A percentile compares a stretch with the other conserved stretches of the same genome.
These are phyloP conservation scores for Salvator merianae DNA, from an alignment of 2,113 vertebrate species.

Conservation along the genomic window DNA sequence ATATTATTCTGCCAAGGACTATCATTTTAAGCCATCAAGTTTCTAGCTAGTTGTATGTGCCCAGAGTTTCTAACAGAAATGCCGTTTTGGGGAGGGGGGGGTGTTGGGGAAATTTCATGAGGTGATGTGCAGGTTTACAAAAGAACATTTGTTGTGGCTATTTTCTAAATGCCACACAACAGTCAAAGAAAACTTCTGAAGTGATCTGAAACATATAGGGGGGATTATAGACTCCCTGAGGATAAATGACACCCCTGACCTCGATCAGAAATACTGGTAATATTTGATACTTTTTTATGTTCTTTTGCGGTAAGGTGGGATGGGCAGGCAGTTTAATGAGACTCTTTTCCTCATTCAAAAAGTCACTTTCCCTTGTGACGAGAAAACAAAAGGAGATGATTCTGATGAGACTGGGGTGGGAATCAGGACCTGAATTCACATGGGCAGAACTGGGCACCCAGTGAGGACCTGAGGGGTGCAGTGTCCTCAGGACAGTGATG, in stretches of 20 bases:
- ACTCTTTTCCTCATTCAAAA: no score
- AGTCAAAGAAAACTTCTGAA: no score
- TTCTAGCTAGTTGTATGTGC: neutral
- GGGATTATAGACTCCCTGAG: neutral
- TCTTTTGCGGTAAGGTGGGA: neutral
- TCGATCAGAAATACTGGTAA: neutral
- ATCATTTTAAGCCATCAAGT: neutral
- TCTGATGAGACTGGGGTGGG: no score
- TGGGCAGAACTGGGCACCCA: no score
- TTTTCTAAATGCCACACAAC: no score
- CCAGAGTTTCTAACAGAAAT: neutral
- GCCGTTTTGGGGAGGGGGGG: neutral
- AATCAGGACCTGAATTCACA: no score
- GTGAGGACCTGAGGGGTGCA: no score
- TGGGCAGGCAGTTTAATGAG: no score
- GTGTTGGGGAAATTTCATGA: neutral
- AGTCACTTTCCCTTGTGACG: no score
- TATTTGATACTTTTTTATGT: neutral
- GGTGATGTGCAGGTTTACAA: neutral
- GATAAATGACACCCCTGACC: neutral
- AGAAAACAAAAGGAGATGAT: no score
- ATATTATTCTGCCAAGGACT: neutral
- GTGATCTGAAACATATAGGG: neutral
- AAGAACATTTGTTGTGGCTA: neutral
- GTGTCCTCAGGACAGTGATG: no score